Evolutionary conservation across 2,888 invertebrate species (phyloP).

Genomic region (Ophion obscuratus): DNA sequence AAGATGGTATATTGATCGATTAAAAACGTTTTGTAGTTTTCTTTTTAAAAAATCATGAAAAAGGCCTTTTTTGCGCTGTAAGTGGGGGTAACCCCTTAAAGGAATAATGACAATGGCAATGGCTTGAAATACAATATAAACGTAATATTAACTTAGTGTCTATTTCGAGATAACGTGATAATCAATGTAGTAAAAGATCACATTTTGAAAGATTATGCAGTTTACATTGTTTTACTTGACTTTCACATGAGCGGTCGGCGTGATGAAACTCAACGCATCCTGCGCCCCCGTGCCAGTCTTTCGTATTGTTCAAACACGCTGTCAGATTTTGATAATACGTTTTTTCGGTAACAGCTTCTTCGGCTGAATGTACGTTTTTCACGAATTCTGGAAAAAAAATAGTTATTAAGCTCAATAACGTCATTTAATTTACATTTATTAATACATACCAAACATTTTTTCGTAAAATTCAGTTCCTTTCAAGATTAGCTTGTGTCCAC

Average conservation of each 20-base stretch:
- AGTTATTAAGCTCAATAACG: background rate
- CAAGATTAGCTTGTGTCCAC: background rate
- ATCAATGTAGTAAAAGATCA: background rate
- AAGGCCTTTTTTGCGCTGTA: no score
- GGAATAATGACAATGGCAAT: no score
- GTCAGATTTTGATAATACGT: constrained; percentile 14
- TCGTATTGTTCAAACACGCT: constrained; percentile 15
- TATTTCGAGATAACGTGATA: background rate
- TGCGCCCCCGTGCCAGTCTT: constrained; percentile 44
- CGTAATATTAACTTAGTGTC: background rate
- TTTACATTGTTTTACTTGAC: background rate
- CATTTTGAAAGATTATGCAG: background rate
- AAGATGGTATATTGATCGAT: no score
- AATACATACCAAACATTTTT: constrained; percentile 20
- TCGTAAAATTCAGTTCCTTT: constrained; percentile 21
- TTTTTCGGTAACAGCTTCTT: constrained; percentile 17
- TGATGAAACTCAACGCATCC: background rate
- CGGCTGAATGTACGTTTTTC: background rate
- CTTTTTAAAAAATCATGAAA: no score
- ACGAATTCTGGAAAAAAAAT: constrained; percentile 28
- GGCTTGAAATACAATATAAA: background rate
- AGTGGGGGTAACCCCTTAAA: no score
- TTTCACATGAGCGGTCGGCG: no score
- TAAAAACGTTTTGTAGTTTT: no score
- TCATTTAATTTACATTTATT: background rate